Base-by-base conservation (phyloP, 2,797 vertebrate species). In the Enteromius unitaeniatus region DNA sequence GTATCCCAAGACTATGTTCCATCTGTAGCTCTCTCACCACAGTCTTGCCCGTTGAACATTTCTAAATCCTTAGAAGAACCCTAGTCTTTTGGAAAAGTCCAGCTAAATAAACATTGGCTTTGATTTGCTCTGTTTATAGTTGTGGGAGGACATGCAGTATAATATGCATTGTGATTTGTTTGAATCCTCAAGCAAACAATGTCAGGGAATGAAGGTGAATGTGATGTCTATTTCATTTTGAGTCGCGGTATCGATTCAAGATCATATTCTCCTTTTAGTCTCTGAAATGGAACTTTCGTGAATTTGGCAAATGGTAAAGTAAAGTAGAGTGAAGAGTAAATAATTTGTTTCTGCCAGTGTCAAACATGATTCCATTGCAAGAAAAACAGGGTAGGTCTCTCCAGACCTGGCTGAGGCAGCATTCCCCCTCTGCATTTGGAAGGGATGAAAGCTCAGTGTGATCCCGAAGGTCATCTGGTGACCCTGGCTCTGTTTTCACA, bases 401-500 rank as follows among this genome's bases (percentile, higher is more conserved):
- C 37, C 9, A 8, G 74, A 47, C 80, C 65, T 51, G 69, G 49
- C 67, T 19, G 73, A 62, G 64, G 75, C 86, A 62, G 42, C 85
- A 88, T 92, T 93, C 89, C 88, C 89, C 86, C 78, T 89, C 89
- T 73, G 81, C 45, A 89, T 91, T 79, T 86, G 77, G 70, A 88
- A 81, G 84, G 89, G 93, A 94, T 94, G 89, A 93, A 94, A 92
- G 93, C 89, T 85, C 86, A 69, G 90, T 91, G 89, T 93, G 93
- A 94, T 92, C 93, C 93, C 88, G 53, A 40, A 51, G 88, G 88
- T 88, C 78, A 77, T 90, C 90, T 91, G 91, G 72, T 90, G 91
- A 93, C 92, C 91, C 91, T 58, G 75, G 85, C 88, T 89, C 82
- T 95, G 92, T 95, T 96, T 95, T 91, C 87, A 90, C 91, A 93